Conservation (phyloP, 2,888 invertebrate species). For the Andrena praecox region DNA sequence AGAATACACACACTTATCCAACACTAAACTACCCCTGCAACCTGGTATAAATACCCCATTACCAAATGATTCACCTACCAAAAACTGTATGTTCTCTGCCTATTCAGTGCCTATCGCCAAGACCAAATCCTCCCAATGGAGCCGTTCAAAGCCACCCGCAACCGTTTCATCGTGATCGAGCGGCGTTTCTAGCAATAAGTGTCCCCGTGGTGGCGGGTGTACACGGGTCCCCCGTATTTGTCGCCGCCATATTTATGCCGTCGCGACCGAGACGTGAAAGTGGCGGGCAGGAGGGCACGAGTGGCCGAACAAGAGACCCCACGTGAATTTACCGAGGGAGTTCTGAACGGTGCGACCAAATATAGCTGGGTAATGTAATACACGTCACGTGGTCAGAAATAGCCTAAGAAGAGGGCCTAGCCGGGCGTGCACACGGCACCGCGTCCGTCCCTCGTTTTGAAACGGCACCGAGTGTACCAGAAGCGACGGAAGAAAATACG, state of each 20-base stretch:
- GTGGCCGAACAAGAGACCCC: conserved; percentile 37
- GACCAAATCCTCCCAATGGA: too few species aligned
- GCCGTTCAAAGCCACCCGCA: neutral
- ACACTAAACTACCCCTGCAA: too few species aligned
- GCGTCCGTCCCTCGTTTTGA: conserved; percentile 65
- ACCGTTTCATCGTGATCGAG: neutral
- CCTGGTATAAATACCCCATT: too few species aligned
- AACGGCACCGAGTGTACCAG: conserved; percentile 53
- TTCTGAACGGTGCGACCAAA: conserved; percentile 83
- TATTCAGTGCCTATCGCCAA: too few species aligned
- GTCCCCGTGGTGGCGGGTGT: neutral
- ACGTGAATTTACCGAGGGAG: conserved; percentile 67
- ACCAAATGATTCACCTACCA: too few species aligned
- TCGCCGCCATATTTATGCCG: conserved; percentile 3
- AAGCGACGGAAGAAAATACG: conserved; percentile 62
- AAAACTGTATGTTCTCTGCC: too few species aligned
- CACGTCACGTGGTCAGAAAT: conserved; percentile 86
- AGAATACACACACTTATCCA: too few species aligned
- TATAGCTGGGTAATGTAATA: conserved; percentile 87
- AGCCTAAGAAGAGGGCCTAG: conserved; percentile 85
- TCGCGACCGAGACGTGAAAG: conserved; percentile 38
- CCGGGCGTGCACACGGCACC: conserved; percentile 86
- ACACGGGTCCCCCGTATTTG: conserved; percentile 3
- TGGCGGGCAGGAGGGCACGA: conserved; percentile 20
- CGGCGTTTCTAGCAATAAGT: neutral